Base-by-base conservation (phyloP, 2,888 invertebrate species). In the Miltochrista miniata region DNA sequence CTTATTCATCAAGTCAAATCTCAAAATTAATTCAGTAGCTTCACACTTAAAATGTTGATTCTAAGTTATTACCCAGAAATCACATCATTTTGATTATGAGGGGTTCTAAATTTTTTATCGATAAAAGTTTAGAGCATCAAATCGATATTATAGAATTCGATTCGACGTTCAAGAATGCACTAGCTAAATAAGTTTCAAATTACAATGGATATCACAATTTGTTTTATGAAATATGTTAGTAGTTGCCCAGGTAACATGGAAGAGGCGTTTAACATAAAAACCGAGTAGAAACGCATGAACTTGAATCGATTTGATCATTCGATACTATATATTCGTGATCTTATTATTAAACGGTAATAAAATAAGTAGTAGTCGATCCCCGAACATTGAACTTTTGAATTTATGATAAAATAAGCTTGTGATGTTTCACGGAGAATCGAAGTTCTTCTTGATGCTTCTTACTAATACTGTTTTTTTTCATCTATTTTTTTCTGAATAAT, bases 191-290 rank as follows among this genome's bases (percentile, higher is more conserved):
- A 48, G 72, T 77, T 81, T 85, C 83, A 79, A 77, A 79, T 85
- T 84, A 83, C 85, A 81, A 77, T 75, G 76, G 74, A 72, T 74
- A 75, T 76, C 74, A 79, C 78, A 77, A 74, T 82, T 80, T 78
- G 74, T 79, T 77, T 64, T 74, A 81, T 83, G 81, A 84, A 79
- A 79, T 83, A 84, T 76, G 67, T 68, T 51, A 66, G 59, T 54
- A 54, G 56, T 59, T 61, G 62, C 41, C 49, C 56, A 51, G 57
- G 51, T 61, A 64, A 83, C 83, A 83, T 67, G 81, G 70, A 82
- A 84, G 69, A 76, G 83, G 83, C 81, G 82, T 79, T 72, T 69
- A 61, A 54, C 53, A 64, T 66, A 63, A 70, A 66, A 67, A 62
- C 47, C 37, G 53, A 54, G 37, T 39, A 48, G 59, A 37, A 54